Evolutionary conservation across 2,888 invertebrate species (phyloP).

Genomic region (Lepidochrysops patricia): DNA sequence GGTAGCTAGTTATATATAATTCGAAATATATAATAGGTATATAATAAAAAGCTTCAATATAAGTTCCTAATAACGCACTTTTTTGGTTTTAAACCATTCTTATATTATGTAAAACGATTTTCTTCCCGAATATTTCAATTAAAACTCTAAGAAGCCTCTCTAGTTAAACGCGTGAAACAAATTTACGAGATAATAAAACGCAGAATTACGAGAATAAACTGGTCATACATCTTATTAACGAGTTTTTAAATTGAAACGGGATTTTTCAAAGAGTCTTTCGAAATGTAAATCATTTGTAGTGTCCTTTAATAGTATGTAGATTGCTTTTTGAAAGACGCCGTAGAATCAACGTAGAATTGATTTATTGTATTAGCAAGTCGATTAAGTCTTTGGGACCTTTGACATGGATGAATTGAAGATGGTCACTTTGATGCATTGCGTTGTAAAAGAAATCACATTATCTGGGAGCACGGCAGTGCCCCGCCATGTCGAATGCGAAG

Average conservation of each 20-base stretch:
- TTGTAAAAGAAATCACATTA: not conserved
- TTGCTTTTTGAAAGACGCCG: not conserved
- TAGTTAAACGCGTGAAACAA: not conserved
- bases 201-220: not conserved
- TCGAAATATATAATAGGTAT: too few relatives aligned
- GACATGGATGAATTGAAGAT: not conserved
- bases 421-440: not conserved
- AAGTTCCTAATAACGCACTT: not conserved
- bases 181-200: not conserved
- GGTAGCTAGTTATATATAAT: too few relatives aligned
- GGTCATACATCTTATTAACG: conserved; percentile 1
- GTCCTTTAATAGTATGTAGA: not conserved
- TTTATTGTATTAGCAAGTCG: not conserved
- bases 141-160: not conserved
- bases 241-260: conserved; percentile 2
- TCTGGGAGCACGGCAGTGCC: too few relatives aligned
- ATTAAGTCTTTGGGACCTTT: not conserved
- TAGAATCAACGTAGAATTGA: not conserved
- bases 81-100: not conserved
- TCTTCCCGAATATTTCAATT: not conserved
- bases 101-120: not conserved
- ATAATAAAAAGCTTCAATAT: too few relatives aligned
- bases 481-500: too few relatives aligned
- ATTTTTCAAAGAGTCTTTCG: not conserved
- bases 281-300: not conserved